Percentiles rank a stretch among this genome's conserved stretches.
phyloP scores from a whole-genome alignment of 2,797 vertebrate genomes.

The Sorex maritimensis region DNA sequence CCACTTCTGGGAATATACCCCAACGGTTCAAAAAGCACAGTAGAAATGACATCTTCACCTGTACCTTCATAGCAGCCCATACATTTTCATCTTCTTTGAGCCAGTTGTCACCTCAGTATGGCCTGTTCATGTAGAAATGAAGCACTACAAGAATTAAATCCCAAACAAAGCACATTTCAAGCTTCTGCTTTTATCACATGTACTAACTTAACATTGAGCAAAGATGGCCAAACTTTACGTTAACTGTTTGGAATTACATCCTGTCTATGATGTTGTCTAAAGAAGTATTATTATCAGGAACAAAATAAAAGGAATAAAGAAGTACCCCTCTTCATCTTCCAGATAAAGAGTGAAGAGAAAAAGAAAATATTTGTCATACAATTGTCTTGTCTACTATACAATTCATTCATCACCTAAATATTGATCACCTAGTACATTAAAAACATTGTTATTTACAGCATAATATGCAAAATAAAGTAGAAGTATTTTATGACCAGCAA shows the following conservation, averaged over 20 bases:
- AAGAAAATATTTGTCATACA: constrained; percentile 15
- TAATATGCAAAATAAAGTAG: background rate
- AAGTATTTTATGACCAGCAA: background rate
- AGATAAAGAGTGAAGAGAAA: background rate
- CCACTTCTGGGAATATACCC: no score
- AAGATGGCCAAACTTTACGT: background rate
- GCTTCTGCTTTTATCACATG: background rate
- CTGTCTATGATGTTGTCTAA: background rate
- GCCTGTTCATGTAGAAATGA: background rate
- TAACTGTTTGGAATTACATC: background rate
- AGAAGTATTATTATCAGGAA: background rate
- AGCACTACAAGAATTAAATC: background rate
- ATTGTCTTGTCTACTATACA: background rate
- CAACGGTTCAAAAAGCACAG: no score
- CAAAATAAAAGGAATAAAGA: background rate
- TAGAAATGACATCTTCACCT: no score
- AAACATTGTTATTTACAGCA: background rate
- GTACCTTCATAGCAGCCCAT: no score
- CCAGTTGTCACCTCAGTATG: background rate
- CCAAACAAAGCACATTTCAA: background rate
- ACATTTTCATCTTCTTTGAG: background rate
- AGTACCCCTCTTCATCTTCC: background rate
- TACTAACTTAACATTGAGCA: background rate
- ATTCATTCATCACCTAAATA: constrained; percentile 30
- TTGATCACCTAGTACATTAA: background rate